Base-by-base conservation (phyloP, 2,797 vertebrate species). In the Ctenosaura bakeri region DNA sequence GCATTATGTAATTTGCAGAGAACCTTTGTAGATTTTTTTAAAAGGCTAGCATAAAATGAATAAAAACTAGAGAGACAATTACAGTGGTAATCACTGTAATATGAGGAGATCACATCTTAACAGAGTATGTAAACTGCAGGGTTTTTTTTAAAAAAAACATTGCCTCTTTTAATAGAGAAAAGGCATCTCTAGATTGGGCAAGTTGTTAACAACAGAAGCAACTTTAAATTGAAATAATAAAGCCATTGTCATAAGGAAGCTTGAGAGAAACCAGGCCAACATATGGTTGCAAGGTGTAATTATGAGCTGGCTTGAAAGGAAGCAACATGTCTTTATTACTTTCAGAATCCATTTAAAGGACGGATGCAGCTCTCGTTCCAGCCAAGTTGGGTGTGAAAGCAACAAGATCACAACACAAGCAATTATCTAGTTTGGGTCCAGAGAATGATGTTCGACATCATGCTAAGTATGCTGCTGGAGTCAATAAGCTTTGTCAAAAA, bases 231-330 rank as follows among this genome's bases (percentile, higher is more conserved):
- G 35, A 92, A 64, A 90, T n/a, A 81, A 9, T 3, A 12, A 20
- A 26, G 85, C 46, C 92, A 82, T 88, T 78, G 35, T 81, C 79
- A 82, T 62, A 93, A 90, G 91, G 88, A 88, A 4, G 74, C 91
- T 42, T 81, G 91, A 80, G 54, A 94, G 89, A 89, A 90, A 82
- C 46, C 62, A 66, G 52, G 89, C 22, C 29, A 87, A 35, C 35
- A 78, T 90, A 84, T 87, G 62, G 22, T 83, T 91, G 74, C 74
- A 90, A 90, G 22, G 22, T 54, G 56, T 0, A 71, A 71, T 85
- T 90, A 50, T 0, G 0, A 71, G 35, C 90, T 71, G 1, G 0
- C 6, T 46, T n/a, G 10, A 38, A 66, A 91, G 42, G 56, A 91
- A 89, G 35, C 9, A 84, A 29, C 0, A 13, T 69, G 42, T 79